phyloP scores from a whole-genome alignment of 2,797 vertebrate species.

The Coluber constrictor region DNA sequence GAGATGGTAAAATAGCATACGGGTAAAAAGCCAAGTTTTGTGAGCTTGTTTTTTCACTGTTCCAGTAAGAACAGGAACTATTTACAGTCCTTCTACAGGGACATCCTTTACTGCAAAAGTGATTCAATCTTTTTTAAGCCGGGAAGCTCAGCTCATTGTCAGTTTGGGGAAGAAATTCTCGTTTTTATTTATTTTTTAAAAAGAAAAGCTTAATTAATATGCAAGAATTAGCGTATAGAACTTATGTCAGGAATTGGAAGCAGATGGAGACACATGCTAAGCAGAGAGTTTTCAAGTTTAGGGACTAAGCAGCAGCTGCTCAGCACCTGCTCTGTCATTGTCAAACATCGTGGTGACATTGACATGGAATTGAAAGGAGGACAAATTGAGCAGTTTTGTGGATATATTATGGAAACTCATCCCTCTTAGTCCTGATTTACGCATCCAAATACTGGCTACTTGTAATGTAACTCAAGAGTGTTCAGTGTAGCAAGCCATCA shows the following conservation, averaged over 20 bases:
- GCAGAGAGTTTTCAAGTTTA: constrained; percentile 36
- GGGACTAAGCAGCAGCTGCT: constrained; percentile 4
- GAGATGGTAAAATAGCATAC: neutral
- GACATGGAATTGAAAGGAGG: constrained; percentile 1
- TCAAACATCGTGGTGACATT: constrained; percentile 10
- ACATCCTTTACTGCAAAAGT: neutral
- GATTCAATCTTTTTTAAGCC: constrained; percentile 2
- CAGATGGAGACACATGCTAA: constrained; percentile 27
- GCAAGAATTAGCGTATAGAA: constrained; percentile 24
- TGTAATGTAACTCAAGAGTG: constrained; percentile 1
- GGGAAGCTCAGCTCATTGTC: neutral
- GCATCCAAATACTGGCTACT: constrained; percentile 22
- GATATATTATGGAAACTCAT: constrained; percentile 21
- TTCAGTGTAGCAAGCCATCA: neutral
- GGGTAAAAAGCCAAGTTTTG: neutral
- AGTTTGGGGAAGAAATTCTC: constrained; percentile 3
- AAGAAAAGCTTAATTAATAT: constrained; percentile 21
- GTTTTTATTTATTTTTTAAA: neutral
- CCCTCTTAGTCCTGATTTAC: constrained; percentile 9
- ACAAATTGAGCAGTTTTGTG: constrained; percentile 19
- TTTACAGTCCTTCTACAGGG: neutral
- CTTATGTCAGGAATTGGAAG: constrained; percentile 20
- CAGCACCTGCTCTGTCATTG: neutral
- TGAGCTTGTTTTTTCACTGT: neutral
- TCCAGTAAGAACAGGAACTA: neutral